phyloP scores from a whole-genome alignment of 2,113 vertebrate species.

The Vidua macroura region DNA sequence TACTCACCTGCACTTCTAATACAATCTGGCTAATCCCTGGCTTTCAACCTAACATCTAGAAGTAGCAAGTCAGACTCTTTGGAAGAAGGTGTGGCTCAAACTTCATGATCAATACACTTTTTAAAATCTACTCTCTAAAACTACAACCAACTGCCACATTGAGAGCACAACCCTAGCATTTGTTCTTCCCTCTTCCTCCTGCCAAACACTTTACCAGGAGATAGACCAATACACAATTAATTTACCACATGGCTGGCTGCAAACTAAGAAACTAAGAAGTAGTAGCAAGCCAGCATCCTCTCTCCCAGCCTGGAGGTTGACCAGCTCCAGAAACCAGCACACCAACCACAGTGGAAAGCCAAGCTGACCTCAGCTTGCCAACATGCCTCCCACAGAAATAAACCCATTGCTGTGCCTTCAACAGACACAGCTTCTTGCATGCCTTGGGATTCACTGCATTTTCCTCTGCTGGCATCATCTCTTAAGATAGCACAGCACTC shows the following conservation, averaged over 20 bases:
- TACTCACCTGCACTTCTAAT: background rate
- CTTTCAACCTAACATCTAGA: background rate
- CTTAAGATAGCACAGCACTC: background rate
- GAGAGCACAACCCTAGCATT: background rate
- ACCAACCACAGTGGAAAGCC: background rate
- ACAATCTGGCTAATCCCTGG: background rate
- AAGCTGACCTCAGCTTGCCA: background rate
- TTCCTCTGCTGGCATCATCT: constrained; percentile 12
- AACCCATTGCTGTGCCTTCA: background rate
- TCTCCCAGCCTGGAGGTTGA: background rate
- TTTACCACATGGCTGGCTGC: background rate
- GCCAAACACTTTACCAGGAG: background rate
- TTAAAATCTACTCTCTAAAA: background rate
- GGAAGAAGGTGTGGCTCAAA: background rate
- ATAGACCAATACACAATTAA: background rate
- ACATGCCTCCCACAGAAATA: background rate
- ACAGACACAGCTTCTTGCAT: background rate
- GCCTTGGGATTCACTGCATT: background rate
- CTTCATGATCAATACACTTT: background rate
- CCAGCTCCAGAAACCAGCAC: background rate
- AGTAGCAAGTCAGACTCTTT: background rate
- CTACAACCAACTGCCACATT: background rate
- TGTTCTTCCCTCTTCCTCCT: background rate
- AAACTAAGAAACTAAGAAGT: background rate
- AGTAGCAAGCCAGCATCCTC: background rate